Evolutionary conservation across 92 coral and sea anemone species (phyloP), one percentile per base, ranked within the genome.

Genomic region (Palythoa grandiflora): DNA sequence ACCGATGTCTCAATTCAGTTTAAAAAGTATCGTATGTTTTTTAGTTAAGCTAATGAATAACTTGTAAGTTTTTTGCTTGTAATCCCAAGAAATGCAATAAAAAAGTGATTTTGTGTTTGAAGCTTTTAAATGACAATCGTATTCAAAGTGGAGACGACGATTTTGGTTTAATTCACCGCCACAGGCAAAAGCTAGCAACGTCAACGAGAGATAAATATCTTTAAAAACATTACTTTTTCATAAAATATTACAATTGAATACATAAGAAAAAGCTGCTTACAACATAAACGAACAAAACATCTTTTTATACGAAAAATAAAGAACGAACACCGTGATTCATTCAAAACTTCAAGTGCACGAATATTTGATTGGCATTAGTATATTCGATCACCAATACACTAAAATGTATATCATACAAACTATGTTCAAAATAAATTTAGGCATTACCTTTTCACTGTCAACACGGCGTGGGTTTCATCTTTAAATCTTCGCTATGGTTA

Each of bases 391-490:
- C 75, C 71, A 13, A 21, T 55, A 81, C 37, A 28, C 20, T 48
- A 6, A 47, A 81, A 81, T 81, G 36, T 28, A 11, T 47, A 81
- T 81, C 48, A 81, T 21, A 81, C 40, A 61, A 63, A 63, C 85
- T 65, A 80, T 10, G 21, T 68, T 9, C 21, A 44, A 40, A 68
- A 81, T 51, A 71, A 65, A 81, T 39, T 9, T 20, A 81, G 71
- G 51, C 39, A 81, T 81, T 68, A 81, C 86, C 86, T 68, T 81
- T 81, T 21, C 63, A 68, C 75, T 81, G 75, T 66, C 48, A 14
- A 65, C 57, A n/a, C 59, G 60, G 61, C 74, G 75, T n/a, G 54
- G 39, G 75, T 40, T 68, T 65, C 86, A 81, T 81, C 21, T 40
- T 1, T 65, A 70, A 70, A 40, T 81, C 63, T 44, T 68, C 75